Conservation (phyloP, 2,113 vertebrate genomes). For the Chrysemys picta region DNA sequence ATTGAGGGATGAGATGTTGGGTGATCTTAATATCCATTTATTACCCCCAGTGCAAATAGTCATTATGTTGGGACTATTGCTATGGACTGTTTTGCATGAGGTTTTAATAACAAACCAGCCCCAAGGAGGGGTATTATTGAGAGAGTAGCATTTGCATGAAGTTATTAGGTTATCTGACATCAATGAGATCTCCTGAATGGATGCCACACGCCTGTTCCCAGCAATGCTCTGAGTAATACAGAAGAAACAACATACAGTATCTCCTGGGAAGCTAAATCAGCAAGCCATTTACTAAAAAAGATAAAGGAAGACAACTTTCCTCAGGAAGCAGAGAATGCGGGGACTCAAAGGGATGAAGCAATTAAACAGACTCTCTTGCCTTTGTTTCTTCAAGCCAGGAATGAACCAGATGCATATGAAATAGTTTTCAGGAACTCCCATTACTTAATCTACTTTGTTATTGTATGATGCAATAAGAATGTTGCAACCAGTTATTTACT, state of each 20-base stretch:
- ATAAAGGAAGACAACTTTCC: slow-evolving; percentile 22
- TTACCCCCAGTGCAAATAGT: background rate
- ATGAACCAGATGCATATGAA: slow-evolving; percentile 21
- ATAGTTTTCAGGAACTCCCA: accelerated
- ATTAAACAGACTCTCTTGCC: background rate
- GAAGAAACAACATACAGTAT: background rate
- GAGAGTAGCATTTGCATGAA: background rate
- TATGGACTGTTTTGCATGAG: background rate
- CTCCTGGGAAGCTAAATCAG: slow-evolving; percentile 23
- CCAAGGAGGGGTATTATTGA: background rate
- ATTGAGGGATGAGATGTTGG: background rate
- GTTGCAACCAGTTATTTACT: background rate
- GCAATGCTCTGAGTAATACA: background rate
- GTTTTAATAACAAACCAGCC: background rate
- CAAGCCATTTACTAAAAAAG: slow-evolving; percentile 7
- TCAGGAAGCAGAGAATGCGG: slow-evolving; percentile 7
- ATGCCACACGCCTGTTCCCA: background rate
- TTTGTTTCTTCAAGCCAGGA: slow-evolving; percentile 29
- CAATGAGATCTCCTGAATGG: background rate
- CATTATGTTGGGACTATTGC: background rate
- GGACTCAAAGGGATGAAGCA: slow-evolving; percentile 20
- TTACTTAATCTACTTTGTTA: background rate
- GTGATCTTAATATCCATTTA: background rate
- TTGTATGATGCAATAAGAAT: background rate
- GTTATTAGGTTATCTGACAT: background rate